Base-by-base conservation (phyloP, 2,113 vertebrate genomes). In the Stigmatopora argus region DNA sequence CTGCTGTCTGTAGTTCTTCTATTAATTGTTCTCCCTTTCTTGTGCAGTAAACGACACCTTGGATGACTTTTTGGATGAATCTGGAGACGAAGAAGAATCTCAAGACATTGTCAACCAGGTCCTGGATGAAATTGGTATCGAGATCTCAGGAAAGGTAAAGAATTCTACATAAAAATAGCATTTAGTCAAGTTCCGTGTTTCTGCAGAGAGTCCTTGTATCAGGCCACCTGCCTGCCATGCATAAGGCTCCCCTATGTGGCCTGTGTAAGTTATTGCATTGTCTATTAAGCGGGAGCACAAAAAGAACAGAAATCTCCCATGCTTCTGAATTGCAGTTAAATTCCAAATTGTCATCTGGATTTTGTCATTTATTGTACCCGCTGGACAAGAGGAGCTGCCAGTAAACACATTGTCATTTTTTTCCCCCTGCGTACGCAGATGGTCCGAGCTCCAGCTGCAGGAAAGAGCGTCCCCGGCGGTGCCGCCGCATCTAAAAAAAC, bases 31-130 rank as follows among this genome's bases (percentile, higher is more conserved):
- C 46, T 8, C 53, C 61, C 13, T 45, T 64, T 8, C n/a, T 45
- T 19, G 11, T 44, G 21, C 57, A 92, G 91, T 99, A 80, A 98
- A 94, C 8, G 95, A 98, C 78, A 97, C 96, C 1, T 84, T 98
- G 71, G 97, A 98, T 86, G 95, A 98, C 60, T 96, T 98, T 83
- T 99, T 98, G 80, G 94, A 94, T 71, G 96, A 90, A 58, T 99
- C 97, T 44, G 97, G 94, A 52, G 96, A 99, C 86, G 97, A 99
- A 71, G 96, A 98, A 69, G 97, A 98, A 91, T 96, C 93, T 84
- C 93, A 99, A 83, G 96, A 96, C 79, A 98, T 98, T 85, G 96
- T 99, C 73, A 96, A 94, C 82, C 95, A 98, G 90, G 94, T 98
- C 70, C 91, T 98, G 73, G 97, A 98, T 86, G 96, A 99, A 90